phyloP scores from a whole-genome alignment of 2,797 vertebrate species.

The Mus caroli region DNA sequence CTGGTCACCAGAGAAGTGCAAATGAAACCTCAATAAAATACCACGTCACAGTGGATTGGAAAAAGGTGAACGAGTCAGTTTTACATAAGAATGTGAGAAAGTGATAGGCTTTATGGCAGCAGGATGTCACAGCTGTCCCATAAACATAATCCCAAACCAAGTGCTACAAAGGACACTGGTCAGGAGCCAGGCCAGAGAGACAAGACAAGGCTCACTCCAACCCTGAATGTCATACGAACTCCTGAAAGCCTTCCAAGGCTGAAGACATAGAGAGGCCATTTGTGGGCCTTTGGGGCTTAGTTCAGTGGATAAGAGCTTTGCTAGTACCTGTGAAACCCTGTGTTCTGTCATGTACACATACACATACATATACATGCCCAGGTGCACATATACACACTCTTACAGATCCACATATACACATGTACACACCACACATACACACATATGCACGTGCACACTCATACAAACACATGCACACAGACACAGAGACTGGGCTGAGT shows the following conservation, averaged over 20 bases:
- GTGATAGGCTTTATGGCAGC: background rate
- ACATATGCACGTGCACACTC: background rate
- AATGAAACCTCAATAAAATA: background rate
- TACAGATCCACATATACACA: background rate
- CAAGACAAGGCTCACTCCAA: background rate
- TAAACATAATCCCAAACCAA: background rate
- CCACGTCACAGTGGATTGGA: background rate
- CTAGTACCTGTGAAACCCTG: background rate
- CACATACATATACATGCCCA: background rate
- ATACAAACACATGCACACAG: background rate
- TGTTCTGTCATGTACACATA: background rate
- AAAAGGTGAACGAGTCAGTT: background rate
- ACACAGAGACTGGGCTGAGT: background rate
- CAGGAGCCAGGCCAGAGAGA: background rate
- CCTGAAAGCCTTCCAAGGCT: background rate
- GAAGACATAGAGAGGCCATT: background rate
- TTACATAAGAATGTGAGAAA: background rate
- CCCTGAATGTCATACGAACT: background rate
- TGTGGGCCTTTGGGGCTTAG: background rate
- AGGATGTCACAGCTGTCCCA: background rate
- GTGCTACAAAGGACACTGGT: background rate
- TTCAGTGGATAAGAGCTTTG: background rate
- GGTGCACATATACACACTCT: too few species aligned
- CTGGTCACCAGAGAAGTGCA: background rate
- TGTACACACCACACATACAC: background rate